phyloP scores from a whole-genome alignment of 2,888 invertebrate species.

The Phortica magna region DNA sequence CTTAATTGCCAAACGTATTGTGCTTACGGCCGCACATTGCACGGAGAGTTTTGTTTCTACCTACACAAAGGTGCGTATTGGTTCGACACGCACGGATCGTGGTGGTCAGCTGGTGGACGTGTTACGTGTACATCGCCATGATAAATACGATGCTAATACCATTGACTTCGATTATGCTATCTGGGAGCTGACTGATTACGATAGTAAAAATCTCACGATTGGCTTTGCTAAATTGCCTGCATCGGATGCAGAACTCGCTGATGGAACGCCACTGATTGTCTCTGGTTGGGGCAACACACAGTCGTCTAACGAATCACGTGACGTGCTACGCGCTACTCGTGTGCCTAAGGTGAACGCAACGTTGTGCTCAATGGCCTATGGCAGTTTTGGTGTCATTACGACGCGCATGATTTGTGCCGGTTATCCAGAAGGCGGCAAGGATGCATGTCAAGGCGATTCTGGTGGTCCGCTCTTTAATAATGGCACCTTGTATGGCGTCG shows the following conservation, averaged over 20 bases:
- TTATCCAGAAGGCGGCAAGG: conserved; percentile 66
- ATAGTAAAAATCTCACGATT: conserved; percentile 52
- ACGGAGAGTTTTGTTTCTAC: conserved; percentile 52
- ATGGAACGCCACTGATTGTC: conserved; percentile 64
- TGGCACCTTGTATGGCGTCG: conserved; percentile 68
- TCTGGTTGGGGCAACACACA: conserved; percentile 76
- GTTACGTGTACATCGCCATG: conserved; percentile 69
- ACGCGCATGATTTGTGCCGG: conserved; percentile 75
- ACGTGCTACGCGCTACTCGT: conserved; percentile 59
- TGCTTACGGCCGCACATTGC: conserved; percentile 79
- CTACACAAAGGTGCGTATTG: conserved; percentile 72
- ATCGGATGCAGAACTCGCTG: conserved; percentile 58
- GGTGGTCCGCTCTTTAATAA: conserved; percentile 71
- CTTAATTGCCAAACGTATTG: conserved; percentile 72
- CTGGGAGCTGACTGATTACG: conserved; percentile 67
- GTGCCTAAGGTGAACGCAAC: conserved; percentile 69
- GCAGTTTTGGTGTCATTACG: conserved; percentile 60
- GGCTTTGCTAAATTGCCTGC: conserved; percentile 61
- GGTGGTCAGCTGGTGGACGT: conserved; percentile 75
- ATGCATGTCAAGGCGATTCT: conserved; percentile 74
- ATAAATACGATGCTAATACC: conserved; percentile 71
- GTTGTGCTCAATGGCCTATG: conserved; percentile 61
- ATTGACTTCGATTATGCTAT: conserved; percentile 78
- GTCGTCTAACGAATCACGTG: conserved; percentile 51
- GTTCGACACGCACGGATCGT: conserved; percentile 68